Base-by-base conservation (phyloP, 2,797 vertebrate genomes). In the Myiothlypis chrysogaster region DNA sequence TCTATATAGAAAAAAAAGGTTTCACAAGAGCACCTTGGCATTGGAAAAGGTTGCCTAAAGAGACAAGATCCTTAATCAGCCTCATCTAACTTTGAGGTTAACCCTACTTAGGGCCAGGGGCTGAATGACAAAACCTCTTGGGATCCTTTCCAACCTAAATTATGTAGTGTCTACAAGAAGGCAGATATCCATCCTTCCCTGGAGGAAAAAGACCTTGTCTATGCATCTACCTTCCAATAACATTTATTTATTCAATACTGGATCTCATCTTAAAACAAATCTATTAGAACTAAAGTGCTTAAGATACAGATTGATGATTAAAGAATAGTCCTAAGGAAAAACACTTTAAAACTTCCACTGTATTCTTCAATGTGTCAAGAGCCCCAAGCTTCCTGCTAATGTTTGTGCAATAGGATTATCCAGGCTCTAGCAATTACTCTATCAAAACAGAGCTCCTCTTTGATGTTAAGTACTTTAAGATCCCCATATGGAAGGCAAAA, bases 391-490 rank as follows among this genome's bases (percentile, higher is more conserved):
- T 88, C 49, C 70, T 81, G 55, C 64, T 77, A 87, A 44, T 35
- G 56, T 49, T 87, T 73, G n/a, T 35, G 41, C 56, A 83, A 75
- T 32, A 56, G 64, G 61, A 93, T 84, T 95, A 92, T 39, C 59
- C 47, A 59, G 83, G 75, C 70, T 92, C 63, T 93, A 90, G 69
- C 89, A 89, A 92, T 84, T 92, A 88, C 55, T 68, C 53, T 91
- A 76, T 72, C 90, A 81, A 93, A 95, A 93, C 76, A 88, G 72
- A 93, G 30, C 24, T 92, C 50, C 63, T 86, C 90, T 94, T 90
- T 93, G 85, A 93, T 78, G 50, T 83, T 69, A 93, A 90, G 63
- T 91, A 75, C 47, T 92, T 73, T 87, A 87, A 88, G 91, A 88
- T 79, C 52, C 52, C 49, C 91, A 87, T 39, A 61, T 30, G 69